Base-by-base conservation (phyloP, 2,888 invertebrate species). In the Allygus modestus region DNA sequence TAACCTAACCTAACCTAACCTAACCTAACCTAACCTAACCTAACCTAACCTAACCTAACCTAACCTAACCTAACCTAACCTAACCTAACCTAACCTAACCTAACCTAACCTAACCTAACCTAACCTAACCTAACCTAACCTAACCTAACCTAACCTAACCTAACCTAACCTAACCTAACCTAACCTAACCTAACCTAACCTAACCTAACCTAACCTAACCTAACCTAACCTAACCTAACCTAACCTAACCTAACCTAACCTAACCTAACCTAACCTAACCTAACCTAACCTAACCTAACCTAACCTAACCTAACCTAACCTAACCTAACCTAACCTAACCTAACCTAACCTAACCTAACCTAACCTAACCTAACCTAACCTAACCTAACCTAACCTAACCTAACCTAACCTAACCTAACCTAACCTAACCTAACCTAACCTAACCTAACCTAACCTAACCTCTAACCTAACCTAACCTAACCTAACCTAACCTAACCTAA, bases 131-230 rank as follows among this genome's bases (percentile, higher is more conserved):
- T 83, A 75, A 73, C 83, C 83, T 83, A 73, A 75, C 83, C 83
- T 83, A 73, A 83, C 83, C 73, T 83, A 41, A 71, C 82, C 82
- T 82, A 82, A 82, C 82, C 82, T 82, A 82, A 82, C 82, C 54
- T 51, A 82, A 46, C 82, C 54, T 51, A 82, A 46, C 82, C 71
- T 71, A 84, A 71, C 84, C 77, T 71, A 84, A 82, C 84, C 84
- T 84, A 82, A 84, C 84, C 81, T 61, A 82, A 82, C 84, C 61
- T 82, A 82, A 84, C 84, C 81, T 84, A 82, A 84, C 73, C 84
- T 71, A 83, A 83, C 82, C 82, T 84, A 84, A 84, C 84, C 84
- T 84, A 84, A 84, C 84, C 84, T 84, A 84, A 84, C 84, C 84
- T 84, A 84, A 69, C 82, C 84, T 83, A 82, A 85, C 85, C 85